Conservation (phyloP, 2,797 vertebrate genomes). For the Muscicapa striata region DNA sequence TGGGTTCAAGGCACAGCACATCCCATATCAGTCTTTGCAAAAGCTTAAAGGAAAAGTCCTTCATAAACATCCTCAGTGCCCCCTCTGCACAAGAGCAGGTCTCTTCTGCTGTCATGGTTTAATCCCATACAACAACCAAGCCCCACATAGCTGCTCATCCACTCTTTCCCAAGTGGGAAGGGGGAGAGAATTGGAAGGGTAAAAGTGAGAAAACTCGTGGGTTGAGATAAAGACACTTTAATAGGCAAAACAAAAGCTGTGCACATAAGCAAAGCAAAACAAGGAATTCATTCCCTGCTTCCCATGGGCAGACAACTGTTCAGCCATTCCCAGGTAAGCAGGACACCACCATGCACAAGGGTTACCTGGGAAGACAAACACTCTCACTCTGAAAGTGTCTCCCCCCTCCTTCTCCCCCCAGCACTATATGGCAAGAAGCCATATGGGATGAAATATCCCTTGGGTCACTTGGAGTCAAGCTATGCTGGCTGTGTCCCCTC, state of each 20-base stretch:
- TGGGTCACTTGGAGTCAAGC: not conserved
- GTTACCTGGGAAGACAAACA: not conserved
- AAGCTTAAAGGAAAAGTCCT: not conserved
- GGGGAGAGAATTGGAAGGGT: not conserved
- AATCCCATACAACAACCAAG: not conserved
- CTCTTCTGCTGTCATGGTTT: not conserved
- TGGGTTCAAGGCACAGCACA: not conserved
- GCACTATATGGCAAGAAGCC: no score
- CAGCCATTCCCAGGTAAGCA: not conserved
- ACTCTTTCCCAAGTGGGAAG: not conserved
- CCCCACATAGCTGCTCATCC: not conserved
- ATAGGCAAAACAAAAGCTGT: not conserved
- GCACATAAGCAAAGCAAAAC: not conserved
- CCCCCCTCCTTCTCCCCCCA: not conserved
- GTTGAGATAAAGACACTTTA: not conserved
- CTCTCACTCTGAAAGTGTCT: not conserved
- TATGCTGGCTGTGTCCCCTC: not conserved
- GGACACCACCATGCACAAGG: no score
- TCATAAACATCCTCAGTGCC: not conserved
- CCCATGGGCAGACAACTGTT: not conserved
- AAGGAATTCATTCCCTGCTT: not conserved
- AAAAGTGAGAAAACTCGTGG: not conserved
- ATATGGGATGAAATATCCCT: not conserved
- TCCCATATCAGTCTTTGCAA: not conserved
- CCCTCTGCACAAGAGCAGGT: not conserved